Evolutionary conservation across 2,888 invertebrate species (phyloP).

Genomic region (Ferdinandea cuprea): DNA sequence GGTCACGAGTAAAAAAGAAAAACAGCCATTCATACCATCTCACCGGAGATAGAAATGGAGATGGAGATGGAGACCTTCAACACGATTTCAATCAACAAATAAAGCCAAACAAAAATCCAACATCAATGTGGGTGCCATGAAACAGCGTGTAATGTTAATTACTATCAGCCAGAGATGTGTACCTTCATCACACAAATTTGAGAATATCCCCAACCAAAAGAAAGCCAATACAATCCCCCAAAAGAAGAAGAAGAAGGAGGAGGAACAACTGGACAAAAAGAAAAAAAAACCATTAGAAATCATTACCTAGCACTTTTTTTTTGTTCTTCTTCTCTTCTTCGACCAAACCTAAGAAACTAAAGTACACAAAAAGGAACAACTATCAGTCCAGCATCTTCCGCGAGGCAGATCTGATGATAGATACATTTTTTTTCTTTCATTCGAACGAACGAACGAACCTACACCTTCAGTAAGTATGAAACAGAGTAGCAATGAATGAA

Average conservation of each 20-base stretch:
- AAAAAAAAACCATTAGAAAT: conserved; percentile 54
- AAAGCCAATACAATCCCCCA: conserved; percentile 12
- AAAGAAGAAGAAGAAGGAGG: background rate
- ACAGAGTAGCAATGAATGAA: conserved; percentile 33
- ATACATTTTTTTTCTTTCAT: conserved; percentile 22
- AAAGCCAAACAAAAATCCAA: conserved; percentile 9
- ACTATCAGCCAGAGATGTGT: conserved; percentile 55
- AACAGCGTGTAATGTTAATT: conserved; percentile 68
- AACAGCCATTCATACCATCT: background rate
- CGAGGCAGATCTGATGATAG: too few relatives aligned
- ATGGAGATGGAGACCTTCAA: conserved; percentile 43
- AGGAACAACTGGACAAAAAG: background rate
- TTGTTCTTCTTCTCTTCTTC: background rate
- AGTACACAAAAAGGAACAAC: conserved; percentile 12
- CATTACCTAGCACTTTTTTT: conserved; percentile 57
- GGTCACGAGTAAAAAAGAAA: conserved; percentile 36
- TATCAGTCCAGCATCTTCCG: conserved; percentile 39
- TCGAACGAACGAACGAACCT: too few relatives aligned
- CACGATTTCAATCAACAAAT: conserved; percentile 55
- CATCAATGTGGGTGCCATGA: conserved; percentile 53
- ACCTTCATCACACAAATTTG: conserved; percentile 46
- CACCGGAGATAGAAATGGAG: too few relatives aligned
- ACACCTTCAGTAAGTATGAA: background rate
- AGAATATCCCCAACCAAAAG: conserved; percentile 29
- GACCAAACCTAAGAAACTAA: conserved; percentile 1